phyloP scores from a whole-genome alignment of 2,888 invertebrate genomes.

The Allacma fusca region DNA sequence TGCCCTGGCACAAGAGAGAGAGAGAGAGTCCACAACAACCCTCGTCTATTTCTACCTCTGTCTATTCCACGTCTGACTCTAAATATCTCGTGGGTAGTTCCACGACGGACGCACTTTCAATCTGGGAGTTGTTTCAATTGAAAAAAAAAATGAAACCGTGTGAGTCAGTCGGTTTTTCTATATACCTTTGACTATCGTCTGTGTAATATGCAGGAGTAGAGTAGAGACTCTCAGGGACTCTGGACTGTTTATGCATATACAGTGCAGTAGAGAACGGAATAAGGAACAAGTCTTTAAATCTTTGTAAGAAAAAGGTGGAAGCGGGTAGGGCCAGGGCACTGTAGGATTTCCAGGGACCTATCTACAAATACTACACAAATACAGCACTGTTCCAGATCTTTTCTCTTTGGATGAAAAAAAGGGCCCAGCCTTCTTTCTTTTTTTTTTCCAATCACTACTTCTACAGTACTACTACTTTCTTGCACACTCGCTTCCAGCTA shows the following conservation, averaged over 20 bases:
- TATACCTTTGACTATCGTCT: too few relatives aligned
- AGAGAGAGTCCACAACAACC: constrained; percentile 6
- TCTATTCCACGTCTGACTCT: constrained; percentile 2
- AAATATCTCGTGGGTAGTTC: constrained; percentile 16
- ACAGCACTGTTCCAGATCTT: constrained; percentile 33
- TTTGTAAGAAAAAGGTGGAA: constrained; percentile 13
- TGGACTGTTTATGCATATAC: not conserved
- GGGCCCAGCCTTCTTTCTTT: constrained; percentile 36
- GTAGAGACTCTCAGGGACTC: too few relatives aligned
- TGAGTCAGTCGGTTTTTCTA: constrained; percentile 16
- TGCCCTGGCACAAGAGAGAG: not conserved
- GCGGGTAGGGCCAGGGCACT: constrained; percentile 27
- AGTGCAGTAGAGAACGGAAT: not conserved
- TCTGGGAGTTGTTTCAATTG: constrained; percentile 16
- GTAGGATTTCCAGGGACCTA: constrained; percentile 28
- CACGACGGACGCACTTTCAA: constrained; percentile 11
- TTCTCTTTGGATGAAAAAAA: constrained; percentile 19
- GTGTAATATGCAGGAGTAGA: too few relatives aligned
- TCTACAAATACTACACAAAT: too few relatives aligned
- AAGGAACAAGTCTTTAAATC: not conserved
- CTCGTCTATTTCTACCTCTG: constrained; percentile 16
- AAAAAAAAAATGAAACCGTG: constrained; percentile 13
- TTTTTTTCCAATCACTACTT: constrained; percentile 16
- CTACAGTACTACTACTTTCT: not conserved
- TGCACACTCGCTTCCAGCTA: constrained; percentile 27